phyloP scores from a whole-genome alignment of 2,888 invertebrate species.

The Ormyrus pomaceus region DNA sequence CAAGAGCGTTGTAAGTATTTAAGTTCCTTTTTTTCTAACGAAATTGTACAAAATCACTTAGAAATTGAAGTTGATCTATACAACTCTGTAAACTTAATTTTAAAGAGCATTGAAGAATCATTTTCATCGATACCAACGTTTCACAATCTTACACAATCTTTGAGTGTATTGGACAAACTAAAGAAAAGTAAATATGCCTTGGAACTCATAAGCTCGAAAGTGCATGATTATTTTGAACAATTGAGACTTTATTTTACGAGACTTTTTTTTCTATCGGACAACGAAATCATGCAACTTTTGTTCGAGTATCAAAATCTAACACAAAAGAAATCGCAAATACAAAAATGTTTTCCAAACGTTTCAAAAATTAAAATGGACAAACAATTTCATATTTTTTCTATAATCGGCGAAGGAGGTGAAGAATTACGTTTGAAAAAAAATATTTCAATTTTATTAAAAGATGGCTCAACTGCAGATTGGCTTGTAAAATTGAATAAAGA shows the following conservation, averaged over 20 bases:
- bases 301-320: constrained; percentile 82
- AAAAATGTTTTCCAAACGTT: constrained; percentile 85
- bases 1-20: constrained; percentile 82
- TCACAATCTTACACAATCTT: constrained; percentile 64
- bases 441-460: constrained; percentile 64
- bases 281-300: constrained; percentile 84
- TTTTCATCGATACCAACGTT: constrained; percentile 65
- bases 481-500: constrained; percentile 80
- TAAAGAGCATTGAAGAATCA: constrained; percentile 72
- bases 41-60: constrained; percentile 82
- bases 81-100: constrained; percentile 77
- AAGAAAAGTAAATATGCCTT: constrained; percentile 76
- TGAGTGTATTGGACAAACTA: constrained; percentile 66
- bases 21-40: constrained; percentile 82
- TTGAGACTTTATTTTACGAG: constrained; percentile 83
- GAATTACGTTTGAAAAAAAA: constrained; percentile 75
- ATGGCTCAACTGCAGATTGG: constrained; percentile 83
- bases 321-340: constrained; percentile 80
- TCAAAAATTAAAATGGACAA: constrained; percentile 77
- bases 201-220: constrained; percentile 80
- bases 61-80: constrained; percentile 79
- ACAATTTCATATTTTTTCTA: constrained; percentile 78
- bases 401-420: constrained; percentile 81
- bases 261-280: constrained; percentile 86
- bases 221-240: constrained; percentile 82